Conservation (phyloP, 1,140 invertebrate genomes). For the Potamilus streckersoni region DNA sequence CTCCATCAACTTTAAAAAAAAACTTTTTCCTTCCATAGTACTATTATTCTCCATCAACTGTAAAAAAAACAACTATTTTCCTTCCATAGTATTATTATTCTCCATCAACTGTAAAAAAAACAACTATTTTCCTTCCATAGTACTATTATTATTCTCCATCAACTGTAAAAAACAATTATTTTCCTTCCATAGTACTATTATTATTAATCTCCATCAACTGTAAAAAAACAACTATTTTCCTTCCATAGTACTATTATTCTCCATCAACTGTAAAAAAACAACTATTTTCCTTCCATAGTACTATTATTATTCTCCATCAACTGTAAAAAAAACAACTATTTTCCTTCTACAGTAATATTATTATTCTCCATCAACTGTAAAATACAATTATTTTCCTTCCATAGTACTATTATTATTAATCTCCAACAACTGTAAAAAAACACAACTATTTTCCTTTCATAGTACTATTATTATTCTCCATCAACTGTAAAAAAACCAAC, state of each 20-base stretch:
- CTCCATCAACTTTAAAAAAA: background rate
- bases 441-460: background rate
- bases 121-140: background rate
- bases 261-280: background rate
- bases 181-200: background rate
- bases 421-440: background rate
- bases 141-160: background rate
- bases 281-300: background rate
- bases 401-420: no score
- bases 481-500: background rate
- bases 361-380: background rate
- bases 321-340: background rate
- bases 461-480: background rate
- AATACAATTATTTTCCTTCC: background rate
- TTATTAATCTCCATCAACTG: background rate
- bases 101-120: background rate
- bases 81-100: background rate
- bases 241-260: background rate
- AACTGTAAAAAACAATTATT: background rate
- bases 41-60: background rate
- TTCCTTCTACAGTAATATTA: background rate
- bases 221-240: background rate
- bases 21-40: background rate
- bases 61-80: background rate
- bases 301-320: background rate